Evolutionary conservation across 2,888 invertebrate genomes (phyloP).

Genomic region (Nemotelus pantherinus): DNA sequence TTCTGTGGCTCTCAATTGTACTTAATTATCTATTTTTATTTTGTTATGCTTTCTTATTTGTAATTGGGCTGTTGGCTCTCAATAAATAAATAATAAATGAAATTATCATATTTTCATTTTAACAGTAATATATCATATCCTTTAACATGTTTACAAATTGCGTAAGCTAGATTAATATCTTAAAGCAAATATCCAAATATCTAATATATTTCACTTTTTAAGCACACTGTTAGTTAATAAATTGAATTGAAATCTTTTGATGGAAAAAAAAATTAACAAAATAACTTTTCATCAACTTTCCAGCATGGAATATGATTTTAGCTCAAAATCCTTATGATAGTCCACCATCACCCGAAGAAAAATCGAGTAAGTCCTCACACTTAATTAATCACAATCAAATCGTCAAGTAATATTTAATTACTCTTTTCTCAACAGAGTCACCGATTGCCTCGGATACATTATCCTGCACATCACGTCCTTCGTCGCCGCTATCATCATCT

Average conservation of each 20-base stretch:
- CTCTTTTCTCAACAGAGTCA: constrained; percentile 40
- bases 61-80: too few species aligned
- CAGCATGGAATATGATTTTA: constrained; percentile 64
- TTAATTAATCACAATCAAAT: constrained; percentile 53
- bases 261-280: not conserved
- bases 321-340: constrained; percentile 63
- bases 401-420: not conserved
- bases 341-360: constrained; percentile 45
- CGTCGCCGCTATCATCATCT: constrained; percentile 48
- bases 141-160: too few species aligned
- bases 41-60: too few species aligned
- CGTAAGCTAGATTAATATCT: too few species aligned
- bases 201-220: not conserved
- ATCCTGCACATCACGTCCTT: not conserved
- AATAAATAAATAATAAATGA: too few species aligned
- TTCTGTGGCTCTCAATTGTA: too few species aligned
- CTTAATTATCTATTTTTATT: too few species aligned
- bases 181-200: too few species aligned
- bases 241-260: not conserved
- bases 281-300: constrained; percentile 12
- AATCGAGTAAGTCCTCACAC: constrained; percentile 43
- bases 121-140: too few species aligned
- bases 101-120: too few species aligned
- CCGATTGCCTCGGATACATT: constrained; percentile 51
- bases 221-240: not conserved